A percentile compares a stretch with the other conserved stretches of the same genome.
These are phyloP conservation scores for Orius laevigatus DNA, from an alignment of 1,140 invertebrate genomes.

Conservation along the genomic window DNA sequence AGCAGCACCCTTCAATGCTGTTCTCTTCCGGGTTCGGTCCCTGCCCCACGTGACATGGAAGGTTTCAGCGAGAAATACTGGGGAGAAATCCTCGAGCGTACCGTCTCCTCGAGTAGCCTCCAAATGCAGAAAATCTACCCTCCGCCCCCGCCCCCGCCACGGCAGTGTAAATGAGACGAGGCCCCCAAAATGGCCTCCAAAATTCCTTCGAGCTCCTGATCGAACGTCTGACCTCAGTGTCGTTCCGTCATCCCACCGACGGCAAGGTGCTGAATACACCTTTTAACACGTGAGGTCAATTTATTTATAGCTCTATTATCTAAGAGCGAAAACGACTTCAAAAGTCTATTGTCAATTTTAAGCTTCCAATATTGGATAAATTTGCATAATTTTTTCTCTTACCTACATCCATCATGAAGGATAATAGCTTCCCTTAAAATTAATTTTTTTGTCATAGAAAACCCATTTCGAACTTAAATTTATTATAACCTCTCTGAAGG, in stretches of 20 bases:
- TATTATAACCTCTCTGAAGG: too few relatives aligned
- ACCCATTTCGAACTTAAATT: too few relatives aligned
- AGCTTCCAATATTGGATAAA: too few relatives aligned
- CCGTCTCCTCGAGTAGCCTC: conserved; percentile 46
- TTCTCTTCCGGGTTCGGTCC: conserved; percentile 6
- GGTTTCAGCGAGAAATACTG: conserved; percentile 57
- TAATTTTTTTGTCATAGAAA: too few relatives aligned
- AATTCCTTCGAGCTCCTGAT: conserved; percentile 3
- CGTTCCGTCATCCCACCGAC: too few relatives aligned
- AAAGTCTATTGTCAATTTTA: not conserved
- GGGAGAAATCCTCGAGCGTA: conserved; percentile 55
- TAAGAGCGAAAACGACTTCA: not conserved
- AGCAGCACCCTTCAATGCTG: conserved; percentile 6
- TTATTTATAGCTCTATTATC: not conserved
- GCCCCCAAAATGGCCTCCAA: conserved; percentile 3
- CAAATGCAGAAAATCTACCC: conserved; percentile 38
- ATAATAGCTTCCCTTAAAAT: too few relatives aligned
- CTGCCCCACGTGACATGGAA: conserved; percentile 36
- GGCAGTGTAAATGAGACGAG: conserved; percentile 6
- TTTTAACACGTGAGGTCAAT: not conserved
- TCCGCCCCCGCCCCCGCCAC: conserved; percentile 16
- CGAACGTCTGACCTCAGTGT: conserved; percentile 10
- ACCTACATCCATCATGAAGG: too few relatives aligned
- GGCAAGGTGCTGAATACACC: conserved; percentile 1
- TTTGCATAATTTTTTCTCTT: too few relatives aligned